These are phyloP conservation scores for Takifugu ocellatus DNA, from an alignment of 2,797 vertebrate genomes.

Conservation along the genomic window DNA sequence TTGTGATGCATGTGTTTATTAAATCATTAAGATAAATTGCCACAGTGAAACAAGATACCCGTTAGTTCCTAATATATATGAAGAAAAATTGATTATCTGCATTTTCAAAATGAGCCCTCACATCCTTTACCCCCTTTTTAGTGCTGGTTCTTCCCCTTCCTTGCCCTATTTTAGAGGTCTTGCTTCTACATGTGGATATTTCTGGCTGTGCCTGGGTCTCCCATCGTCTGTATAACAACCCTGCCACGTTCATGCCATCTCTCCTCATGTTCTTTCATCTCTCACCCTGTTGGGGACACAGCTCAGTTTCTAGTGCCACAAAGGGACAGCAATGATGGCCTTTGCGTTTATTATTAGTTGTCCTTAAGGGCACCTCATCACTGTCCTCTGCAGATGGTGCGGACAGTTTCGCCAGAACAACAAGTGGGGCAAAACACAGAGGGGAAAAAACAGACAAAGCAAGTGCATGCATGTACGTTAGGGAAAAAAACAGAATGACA, in stretches of 20 bases:
- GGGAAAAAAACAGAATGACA: constrained; percentile 2
- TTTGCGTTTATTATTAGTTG: constrained; percentile 64
- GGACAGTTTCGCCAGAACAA: constrained; percentile 51
- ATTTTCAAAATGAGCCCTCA: constrained; percentile 5
- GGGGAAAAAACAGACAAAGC: constrained; percentile 7
- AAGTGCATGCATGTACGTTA: constrained; percentile 7
- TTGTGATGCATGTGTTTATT: no score
- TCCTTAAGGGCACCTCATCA: constrained; percentile 51
- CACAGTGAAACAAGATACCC: constrained; percentile 27
- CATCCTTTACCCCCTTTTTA: background rate
- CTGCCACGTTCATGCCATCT: constrained; percentile 20
- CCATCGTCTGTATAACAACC: constrained; percentile 12
- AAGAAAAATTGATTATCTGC: constrained; percentile 1
- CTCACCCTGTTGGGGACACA: constrained; percentile 48
- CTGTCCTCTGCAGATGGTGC: constrained; percentile 60
- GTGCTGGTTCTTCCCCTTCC: background rate
- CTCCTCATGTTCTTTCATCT: constrained; percentile 46
- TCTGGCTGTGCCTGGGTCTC: background rate
- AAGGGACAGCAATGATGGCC: constrained; percentile 40
- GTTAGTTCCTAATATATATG: background rate
- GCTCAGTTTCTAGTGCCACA: constrained; percentile 41
- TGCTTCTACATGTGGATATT: no score
- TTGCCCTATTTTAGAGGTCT: background rate
- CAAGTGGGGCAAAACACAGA: constrained; percentile 23
- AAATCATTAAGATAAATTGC: no score